Base-by-base conservation (phyloP, 2,113 vertebrate genomes). In the Heterochromis multidens region DNA sequence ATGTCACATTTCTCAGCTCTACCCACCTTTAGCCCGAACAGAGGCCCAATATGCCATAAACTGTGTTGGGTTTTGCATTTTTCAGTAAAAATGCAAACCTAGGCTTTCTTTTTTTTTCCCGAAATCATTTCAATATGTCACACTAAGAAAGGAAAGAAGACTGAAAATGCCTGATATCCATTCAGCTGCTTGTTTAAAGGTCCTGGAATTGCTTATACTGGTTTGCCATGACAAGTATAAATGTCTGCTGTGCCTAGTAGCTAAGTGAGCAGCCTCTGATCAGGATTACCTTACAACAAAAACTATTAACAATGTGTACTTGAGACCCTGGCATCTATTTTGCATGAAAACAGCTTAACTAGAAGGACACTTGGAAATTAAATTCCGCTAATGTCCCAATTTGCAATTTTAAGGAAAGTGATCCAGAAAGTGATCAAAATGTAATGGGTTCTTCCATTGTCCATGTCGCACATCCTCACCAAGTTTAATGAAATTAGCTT, bases 281-380 rank as follows among this genome's bases (percentile, higher is more conserved):
- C 4, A 67, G 4, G 23, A 56, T 76, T 21, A 57, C 31, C 21
- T 33, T 10, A 19, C 37, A 35, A 43, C 16, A 78, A 59, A 33
- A 43, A 43, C n/a, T 1, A 72, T 29, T 29, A 49, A 46, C 17
- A 49, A 72, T 31, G 67, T n/a, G 25, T 31, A 52, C 0, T 31
- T 49, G 23, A 70, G 65, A 27, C 1, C 19, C 11, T 70, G 65
- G 65, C 40, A 43, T 67, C 37, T 67, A 14, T 6, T 67, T 43
- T 0, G 14, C 40, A 72, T 0, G 1, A 29, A 72, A 72, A 21
- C 1, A 31, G 3, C 25, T 31, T 52, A 72, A 17, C 43, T 0
- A 21, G 43, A 49, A 72, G 40, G 25, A 9, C 40, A 72, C 16
- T 49, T 49, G 67, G 67, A 27, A 0, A 52, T 19, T 14, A 72